Base-by-base conservation (phyloP, 2,113 vertebrate genomes). In the Corynorhinus townsendii region DNA sequence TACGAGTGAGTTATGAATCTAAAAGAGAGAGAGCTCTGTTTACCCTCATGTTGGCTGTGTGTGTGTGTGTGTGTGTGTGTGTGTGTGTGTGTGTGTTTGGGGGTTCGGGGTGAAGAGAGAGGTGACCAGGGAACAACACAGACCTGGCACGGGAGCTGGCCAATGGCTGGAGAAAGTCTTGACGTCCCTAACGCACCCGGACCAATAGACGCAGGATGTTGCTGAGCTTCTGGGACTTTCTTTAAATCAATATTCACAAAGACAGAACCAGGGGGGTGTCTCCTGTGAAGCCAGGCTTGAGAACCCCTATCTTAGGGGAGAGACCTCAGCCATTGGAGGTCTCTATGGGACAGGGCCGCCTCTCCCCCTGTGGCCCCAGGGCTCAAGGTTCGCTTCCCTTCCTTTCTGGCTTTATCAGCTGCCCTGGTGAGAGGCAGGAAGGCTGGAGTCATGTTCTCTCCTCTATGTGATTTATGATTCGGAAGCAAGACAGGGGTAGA, bases 381-480 rank as follows among this genome's bases (percentile, higher is more conserved):
- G 95, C 98, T 97, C 97, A 95, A 93, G 94, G 97, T 96, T 96
- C 96, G 97, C 97, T 97, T 97, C 96, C 96, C 95, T 98, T 97
- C 98, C 97, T 96, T 96, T 98, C 97, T 90, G 93, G 96, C 97
- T 73, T 97, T 96, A 97, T 96, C 97, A 94, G 96, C 97, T 96
- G 93, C 89, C 86, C 95, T 95, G 97, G 97, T 97, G 75, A 97
- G 97, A 96, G 97, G 96, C 96, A 97, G 97, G 97, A 95, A 97
- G 95, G 91, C 96, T 86, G 97, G 95, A 98, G 97, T 98, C 98
- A 90, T 43, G 89, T 87, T 71, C 28, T 83, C 20, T 97, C 97
- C 97, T 95, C 97, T 90, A 89, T 90, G 96, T 98, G 98, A 98
- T 98, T 98, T 98, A 98, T 98, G 97, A 97, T 98, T 98, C 98